Evolutionary conservation across 1,140 invertebrate species (phyloP), one percentile per base, ranked within the genome.

Genomic region (Saccostrea cuccullata): DNA sequence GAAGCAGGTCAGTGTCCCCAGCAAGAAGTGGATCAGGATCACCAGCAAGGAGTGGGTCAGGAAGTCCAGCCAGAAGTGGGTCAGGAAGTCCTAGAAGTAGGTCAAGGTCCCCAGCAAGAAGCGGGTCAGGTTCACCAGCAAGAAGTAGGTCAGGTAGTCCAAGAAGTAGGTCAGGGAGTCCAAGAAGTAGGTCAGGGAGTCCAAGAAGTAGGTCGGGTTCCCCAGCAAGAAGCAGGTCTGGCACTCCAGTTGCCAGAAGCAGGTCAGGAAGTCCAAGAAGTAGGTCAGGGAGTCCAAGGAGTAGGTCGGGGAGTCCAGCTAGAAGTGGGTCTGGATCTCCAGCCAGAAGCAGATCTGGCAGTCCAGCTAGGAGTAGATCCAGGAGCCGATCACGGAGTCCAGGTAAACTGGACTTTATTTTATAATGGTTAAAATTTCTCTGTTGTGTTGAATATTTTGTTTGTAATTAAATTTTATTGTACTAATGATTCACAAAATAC

Each of bases 181-280:
- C 64, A 60, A 89, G 89, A 84, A 90, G 87, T 83, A 84, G 85
- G 77, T 83, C 26, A 55, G 23, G 70, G 3, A 11, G 23, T 70
- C 47, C 64, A 60, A 89, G 89, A 84, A 90, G 87, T 70, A 77
- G 85, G 82, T 83, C 26, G n/a, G 26, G 70, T 55, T 47, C 55
- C 11, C 11, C 82, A 64, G 83, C 87, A n/a, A 87, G 64, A 23
- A 60, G 67, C 26, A 90, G 88, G 36, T 85, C 70, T 20, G 88
- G 87, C 20, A 90, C 88, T 30, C 84, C 85, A 47, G 88, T 58
- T 82, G 84, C 58, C 82, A 77, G 88, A 60, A 87, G 82, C 20
- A 84, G 85, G n/a, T 82, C 87, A 73, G 88, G 87, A n/a, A 89
- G 89, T 82, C 87, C 91, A 36, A 87, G 83, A 23, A 84, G 86